Evolutionary conservation across 2,113 vertebrate genomes (phyloP).

Genomic region (Lepidiolamprologus cunningtoni): DNA sequence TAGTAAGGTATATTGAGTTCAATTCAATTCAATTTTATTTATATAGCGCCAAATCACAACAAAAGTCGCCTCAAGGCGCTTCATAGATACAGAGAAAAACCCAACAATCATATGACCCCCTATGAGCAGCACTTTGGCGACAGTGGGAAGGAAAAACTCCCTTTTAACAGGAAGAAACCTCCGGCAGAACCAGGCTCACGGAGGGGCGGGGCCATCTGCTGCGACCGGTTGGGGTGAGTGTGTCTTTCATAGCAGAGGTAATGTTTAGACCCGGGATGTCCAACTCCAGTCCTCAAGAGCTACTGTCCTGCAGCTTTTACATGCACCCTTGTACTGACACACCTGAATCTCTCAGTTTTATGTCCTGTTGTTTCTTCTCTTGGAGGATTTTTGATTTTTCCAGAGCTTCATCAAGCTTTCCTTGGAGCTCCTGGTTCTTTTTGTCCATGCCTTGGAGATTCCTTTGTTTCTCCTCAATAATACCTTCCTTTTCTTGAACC

Average conservation of each 20-base stretch:
- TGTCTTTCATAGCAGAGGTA: neutral
- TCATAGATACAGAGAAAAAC: no score
- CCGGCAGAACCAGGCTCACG: no score
- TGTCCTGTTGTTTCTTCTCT: neutral
- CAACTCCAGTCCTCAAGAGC: neutral
- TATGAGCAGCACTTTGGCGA: no score
- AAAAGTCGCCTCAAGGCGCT: accelerated
- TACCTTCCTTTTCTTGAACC: neutral
- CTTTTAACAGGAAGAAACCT: no score
- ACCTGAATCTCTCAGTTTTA: neutral
- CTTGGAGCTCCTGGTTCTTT: neutral
- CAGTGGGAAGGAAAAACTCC: no score
- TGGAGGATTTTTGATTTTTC: neutral
- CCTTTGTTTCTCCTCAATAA: neutral
- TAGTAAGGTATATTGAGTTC: no score
- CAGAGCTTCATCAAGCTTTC: neutral
- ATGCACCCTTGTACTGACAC: neutral
- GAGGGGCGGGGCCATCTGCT: no score
- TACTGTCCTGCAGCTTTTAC: neutral
- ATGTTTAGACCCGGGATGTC: neutral
- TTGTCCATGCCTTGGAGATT: neutral
- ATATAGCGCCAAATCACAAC: no score
- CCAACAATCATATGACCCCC: no score
- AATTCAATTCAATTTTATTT: no score
- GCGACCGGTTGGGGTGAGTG: neutral